phyloP scores from a whole-genome alignment of 2,888 invertebrate species.

The Apamea epomidion region DNA sequence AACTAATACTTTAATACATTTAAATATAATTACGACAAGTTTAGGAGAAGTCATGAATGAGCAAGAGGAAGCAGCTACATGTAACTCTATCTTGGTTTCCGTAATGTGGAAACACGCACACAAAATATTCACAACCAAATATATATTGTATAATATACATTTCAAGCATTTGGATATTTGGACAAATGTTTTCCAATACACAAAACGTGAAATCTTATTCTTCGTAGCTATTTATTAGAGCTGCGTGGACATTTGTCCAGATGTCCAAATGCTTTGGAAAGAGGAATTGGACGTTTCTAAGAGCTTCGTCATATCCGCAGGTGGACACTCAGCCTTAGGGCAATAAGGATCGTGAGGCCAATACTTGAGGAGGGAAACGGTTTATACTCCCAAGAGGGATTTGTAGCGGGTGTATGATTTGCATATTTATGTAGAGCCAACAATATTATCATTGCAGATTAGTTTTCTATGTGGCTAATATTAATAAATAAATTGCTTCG shows the following conservation, averaged over 20 bases:
- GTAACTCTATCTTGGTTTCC: conserved; percentile 20
- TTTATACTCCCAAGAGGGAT: conserved; percentile 71
- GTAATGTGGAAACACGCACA: conserved; percentile 20
- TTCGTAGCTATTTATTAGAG: conserved; percentile 21
- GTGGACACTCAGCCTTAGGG: conserved; percentile 71
- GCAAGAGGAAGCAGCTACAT: conserved; percentile 37
- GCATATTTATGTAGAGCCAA: conserved; percentile 75
- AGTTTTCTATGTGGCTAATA: conserved; percentile 64
- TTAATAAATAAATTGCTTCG: conserved; percentile 60
- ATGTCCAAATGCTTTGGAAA: conserved; percentile 37
- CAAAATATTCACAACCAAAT: conserved; percentile 49
- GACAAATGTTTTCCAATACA: conserved; percentile 28
- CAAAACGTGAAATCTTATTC: conserved; percentile 14
- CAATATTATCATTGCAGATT: conserved; percentile 72
- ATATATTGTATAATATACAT: not conserved
- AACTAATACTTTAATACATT: conserved; percentile 66
- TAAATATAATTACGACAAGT: conserved; percentile 44
- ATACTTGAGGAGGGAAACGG: conserved; percentile 74
- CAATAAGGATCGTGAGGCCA: conserved; percentile 72
- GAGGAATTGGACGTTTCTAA: conserved; percentile 38
- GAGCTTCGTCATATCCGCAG: conserved; percentile 64
- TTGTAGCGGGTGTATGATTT: conserved; percentile 72
- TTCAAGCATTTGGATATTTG: conserved; percentile 36
- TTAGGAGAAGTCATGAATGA: conserved; percentile 44
- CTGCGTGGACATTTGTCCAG: conserved; percentile 42